Conservation (phyloP, 2,888 invertebrate species). For the Rhogogaster chlorosoma region DNA sequence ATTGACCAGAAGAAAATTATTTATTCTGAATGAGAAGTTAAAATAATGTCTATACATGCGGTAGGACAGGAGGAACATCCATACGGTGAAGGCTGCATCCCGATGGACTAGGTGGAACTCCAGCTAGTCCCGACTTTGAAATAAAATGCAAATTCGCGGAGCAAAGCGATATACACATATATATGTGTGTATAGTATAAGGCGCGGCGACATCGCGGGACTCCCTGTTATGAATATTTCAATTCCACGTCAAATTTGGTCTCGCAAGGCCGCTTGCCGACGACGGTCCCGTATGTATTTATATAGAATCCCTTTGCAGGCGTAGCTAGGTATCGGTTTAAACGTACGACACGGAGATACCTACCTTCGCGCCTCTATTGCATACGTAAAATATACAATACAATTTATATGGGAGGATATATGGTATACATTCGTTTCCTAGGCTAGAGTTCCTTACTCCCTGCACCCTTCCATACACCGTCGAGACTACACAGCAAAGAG, state of each 20-base stretch:
- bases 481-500: neutral
- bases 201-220: slow-evolving; percentile 46
- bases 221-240: slow-evolving; percentile 72
- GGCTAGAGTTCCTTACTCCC: neutral
- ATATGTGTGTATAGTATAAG: slow-evolving; percentile 15
- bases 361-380: slow-evolving; percentile 35
- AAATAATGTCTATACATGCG: neutral
- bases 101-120: slow-evolving; percentile 2
- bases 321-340: slow-evolving; percentile 32
- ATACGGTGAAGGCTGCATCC: neutral
- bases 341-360: slow-evolving; percentile 38
- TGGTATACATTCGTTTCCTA: neutral
- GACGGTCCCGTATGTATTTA: neutral
- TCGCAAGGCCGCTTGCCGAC: slow-evolving; percentile 43
- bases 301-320: neutral
- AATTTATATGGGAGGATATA: slow-evolving; percentile 21
- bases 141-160: slow-evolving; percentile 73
- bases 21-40: neutral
- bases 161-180: slow-evolving; percentile 1
- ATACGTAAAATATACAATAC: slow-evolving; percentile 48
- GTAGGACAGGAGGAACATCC: neutral
- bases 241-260: slow-evolving; percentile 69
- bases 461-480: neutral
- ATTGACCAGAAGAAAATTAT: neutral
- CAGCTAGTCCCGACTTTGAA: slow-evolving; percentile 68